A percentile compares a stretch with the other conserved stretches of the same genome.
These are phyloP conservation scores for Neodiprion lecontei DNA, from an alignment of 1,140 invertebrate species.

Conservation along the genomic window DNA sequence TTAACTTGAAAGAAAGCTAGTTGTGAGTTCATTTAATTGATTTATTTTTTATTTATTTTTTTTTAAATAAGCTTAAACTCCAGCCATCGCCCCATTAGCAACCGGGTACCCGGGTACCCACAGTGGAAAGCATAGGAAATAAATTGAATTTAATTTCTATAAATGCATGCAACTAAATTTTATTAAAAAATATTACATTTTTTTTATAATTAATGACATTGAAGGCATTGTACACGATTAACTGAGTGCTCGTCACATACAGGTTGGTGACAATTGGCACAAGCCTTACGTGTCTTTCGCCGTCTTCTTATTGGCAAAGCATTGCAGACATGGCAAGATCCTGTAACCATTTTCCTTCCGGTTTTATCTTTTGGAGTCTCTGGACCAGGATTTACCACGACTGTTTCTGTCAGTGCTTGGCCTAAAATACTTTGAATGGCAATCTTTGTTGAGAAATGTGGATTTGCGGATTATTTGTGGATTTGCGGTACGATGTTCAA, in stretches of 20 bases:
- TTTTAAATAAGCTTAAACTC: too few species aligned
- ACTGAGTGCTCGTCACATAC: conserved; percentile 25
- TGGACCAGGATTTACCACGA: not conserved
- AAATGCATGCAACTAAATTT: too few species aligned
- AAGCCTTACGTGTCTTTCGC: conserved; percentile 28
- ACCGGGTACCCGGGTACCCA: too few species aligned
- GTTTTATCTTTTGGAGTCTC: not conserved
- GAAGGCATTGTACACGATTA: not conserved
- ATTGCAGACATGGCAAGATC: conserved; percentile 23
- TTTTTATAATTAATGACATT: too few species aligned
- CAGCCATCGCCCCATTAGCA: too few species aligned
- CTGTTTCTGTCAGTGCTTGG: not conserved
- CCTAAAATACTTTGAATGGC: conserved; percentile 19
- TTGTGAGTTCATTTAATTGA: too few species aligned
- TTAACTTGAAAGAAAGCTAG: too few species aligned
- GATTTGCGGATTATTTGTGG: conserved; percentile 16
- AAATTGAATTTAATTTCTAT: too few species aligned
- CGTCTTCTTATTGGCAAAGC: conserved; percentile 15
- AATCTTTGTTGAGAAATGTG: conserved; percentile 15
- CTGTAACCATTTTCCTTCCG: conserved; percentile 10
- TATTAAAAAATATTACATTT: too few species aligned
- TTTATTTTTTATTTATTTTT: too few species aligned
- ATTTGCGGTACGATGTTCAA: conserved; percentile 17
- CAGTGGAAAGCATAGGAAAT: too few species aligned
- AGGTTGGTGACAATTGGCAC: conserved; percentile 20